A percentile compares a stretch with the other conserved stretches of the same genome.
These are phyloP conservation scores for Corythaeola cristata DNA, from an alignment of 2,113 vertebrate genomes.

Conservation along the genomic window DNA sequence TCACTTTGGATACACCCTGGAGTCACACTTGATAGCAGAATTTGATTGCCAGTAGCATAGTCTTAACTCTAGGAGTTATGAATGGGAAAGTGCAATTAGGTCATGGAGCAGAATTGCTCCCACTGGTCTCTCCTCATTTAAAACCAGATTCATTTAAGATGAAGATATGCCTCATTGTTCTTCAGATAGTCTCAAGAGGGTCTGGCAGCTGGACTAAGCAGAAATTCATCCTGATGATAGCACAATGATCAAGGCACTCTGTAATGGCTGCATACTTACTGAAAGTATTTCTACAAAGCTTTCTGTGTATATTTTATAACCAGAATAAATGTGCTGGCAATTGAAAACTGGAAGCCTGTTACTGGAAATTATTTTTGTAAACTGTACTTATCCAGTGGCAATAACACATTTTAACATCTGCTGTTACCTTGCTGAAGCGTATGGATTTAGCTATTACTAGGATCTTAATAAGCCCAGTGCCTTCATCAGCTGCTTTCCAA, in stretches of 20 bases:
- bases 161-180: conserved; percentile 1
- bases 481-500: conserved; percentile 24
- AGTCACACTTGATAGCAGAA: neutral
- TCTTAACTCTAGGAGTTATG: neutral
- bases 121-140: neutral
- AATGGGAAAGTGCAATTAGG: neutral
- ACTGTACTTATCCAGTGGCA: conserved; percentile 32
- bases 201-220: conserved; percentile 1
- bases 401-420: conserved; percentile 45
- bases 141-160: neutral
- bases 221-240: neutral
- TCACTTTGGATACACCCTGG: neutral
- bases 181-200: neutral
- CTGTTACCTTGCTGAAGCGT: conserved; percentile 24
- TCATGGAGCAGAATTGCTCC: neutral
- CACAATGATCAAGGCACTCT: neutral
- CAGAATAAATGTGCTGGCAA: conserved; percentile 26
- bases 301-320: neutral
- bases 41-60: neutral
- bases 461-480: conserved; percentile 17
- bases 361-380: conserved; percentile 43
- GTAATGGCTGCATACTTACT: neutral
- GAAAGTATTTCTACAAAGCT: neutral
- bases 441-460: neutral
- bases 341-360: conserved; percentile 21